phyloP scores from a whole-genome alignment of 2,113 vertebrate species.

The Carollia perspicillata region DNA sequence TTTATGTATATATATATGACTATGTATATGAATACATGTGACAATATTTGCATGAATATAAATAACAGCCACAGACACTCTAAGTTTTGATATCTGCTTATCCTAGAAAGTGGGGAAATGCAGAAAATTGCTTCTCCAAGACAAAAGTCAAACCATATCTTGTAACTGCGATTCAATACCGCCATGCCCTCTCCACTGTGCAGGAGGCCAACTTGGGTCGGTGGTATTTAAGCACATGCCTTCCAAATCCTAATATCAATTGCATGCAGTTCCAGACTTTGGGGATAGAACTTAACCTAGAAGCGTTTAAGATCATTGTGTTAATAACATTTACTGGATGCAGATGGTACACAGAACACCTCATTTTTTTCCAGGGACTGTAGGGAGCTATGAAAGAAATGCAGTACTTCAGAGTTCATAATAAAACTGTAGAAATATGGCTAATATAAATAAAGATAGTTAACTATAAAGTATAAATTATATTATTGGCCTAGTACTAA shows the following conservation, averaged over 20 bases:
- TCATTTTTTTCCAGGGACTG: not conserved
- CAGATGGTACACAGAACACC: not conserved
- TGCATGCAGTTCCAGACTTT: not conserved
- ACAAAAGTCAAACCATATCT: not conserved
- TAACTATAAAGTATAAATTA: not conserved
- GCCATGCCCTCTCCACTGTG: rapidly evolving
- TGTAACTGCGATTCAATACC: rapidly evolving
- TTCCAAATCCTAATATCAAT: not conserved
- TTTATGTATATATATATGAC: not conserved
- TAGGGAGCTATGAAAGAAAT: not conserved
- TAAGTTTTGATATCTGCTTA: not conserved
- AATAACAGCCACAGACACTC: not conserved
- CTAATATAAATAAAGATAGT: not conserved
- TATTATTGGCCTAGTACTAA: not conserved
- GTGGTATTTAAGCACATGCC: not conserved
- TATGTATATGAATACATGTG: too few species aligned
- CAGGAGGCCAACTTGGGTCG: not conserved
- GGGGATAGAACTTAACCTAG: not conserved
- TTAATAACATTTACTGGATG: not conserved
- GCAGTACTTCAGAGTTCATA: not conserved
- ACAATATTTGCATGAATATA: not conserved
- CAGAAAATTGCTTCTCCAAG: not conserved
- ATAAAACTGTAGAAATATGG: not conserved
- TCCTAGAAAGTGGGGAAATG: not conserved
- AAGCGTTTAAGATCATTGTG: not conserved